These are phyloP conservation scores for Paratrypauchen microcephalus DNA, from an alignment of 2,797 vertebrate species.

Conservation along the genomic window DNA sequence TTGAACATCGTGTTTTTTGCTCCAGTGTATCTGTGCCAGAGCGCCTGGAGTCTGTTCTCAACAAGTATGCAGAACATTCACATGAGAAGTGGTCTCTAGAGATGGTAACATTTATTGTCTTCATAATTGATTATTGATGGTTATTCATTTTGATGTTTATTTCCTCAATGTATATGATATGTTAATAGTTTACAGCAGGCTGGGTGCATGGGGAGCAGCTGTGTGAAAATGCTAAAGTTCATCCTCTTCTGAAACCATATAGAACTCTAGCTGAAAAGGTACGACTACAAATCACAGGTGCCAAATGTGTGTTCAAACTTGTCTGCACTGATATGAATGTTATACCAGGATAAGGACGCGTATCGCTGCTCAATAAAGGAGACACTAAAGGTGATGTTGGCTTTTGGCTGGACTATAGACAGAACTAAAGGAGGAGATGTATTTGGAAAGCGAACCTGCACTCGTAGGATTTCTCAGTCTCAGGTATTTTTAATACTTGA, in stretches of 20 bases:
- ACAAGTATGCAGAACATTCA: conserved; percentile 93
- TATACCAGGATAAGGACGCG: conserved; percentile 89
- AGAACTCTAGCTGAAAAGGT: conserved; percentile 94
- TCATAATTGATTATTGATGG: background rate
- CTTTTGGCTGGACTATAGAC: conserved; percentile 92
- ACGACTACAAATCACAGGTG: conserved; percentile 19
- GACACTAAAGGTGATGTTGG: conserved; percentile 91
- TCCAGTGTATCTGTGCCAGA: conserved; percentile 87
- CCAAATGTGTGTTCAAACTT: background rate
- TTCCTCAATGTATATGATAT: conserved; percentile 7
- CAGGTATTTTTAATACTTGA: conserved; percentile 72
- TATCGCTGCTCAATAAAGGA: conserved; percentile 94
- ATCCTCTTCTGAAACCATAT: conserved; percentile 94
- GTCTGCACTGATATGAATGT: background rate
- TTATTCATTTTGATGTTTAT: conserved; percentile 10
- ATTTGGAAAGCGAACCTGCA: conserved; percentile 79
- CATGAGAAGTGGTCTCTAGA: conserved; percentile 97
- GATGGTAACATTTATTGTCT: conserved; percentile 79
- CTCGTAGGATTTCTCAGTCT: conserved; percentile 86
- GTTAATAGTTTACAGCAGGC: conserved; percentile 86
- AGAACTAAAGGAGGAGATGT: conserved; percentile 87
- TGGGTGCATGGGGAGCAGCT: conserved; percentile 94
- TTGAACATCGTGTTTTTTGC: conserved; percentile 19
- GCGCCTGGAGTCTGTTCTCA: conserved; percentile 89
- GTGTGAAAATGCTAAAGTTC: conserved; percentile 89